phyloP scores from a whole-genome alignment of 2,113 vertebrate genomes.

The Corythornis cristatus region DNA sequence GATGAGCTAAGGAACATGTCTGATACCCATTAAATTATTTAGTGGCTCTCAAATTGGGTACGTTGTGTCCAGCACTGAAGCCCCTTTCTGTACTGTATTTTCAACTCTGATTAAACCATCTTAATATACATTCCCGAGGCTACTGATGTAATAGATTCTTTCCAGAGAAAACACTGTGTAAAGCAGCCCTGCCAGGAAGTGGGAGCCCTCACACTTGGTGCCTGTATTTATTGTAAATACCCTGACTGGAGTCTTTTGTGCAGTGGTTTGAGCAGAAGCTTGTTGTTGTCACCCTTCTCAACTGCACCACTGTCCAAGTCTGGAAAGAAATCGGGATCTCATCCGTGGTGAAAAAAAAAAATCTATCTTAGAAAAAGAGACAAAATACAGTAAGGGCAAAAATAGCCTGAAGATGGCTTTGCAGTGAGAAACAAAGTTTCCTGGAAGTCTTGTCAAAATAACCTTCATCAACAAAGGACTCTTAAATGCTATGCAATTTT shows the following conservation, averaged over 20 bases:
- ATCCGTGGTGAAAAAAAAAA: neutral
- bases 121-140: slow-evolving; percentile 9
- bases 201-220: neutral
- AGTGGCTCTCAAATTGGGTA: neutral
- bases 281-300: slow-evolving; percentile 62
- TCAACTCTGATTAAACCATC: slow-evolving; percentile 46
- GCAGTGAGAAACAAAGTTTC: slow-evolving; percentile 20
- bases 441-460: slow-evolving; percentile 28
- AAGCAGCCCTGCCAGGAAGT: slow-evolving; percentile 15
- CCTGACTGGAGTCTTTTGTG: slow-evolving; percentile 70
- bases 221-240: slow-evolving; percentile 61
- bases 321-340: slow-evolving; percentile 32
- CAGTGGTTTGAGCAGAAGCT: slow-evolving; percentile 19
- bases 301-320: slow-evolving; percentile 48
- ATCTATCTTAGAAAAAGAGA: slow-evolving; percentile 5
- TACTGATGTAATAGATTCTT: slow-evolving; percentile 65
- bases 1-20: neutral
- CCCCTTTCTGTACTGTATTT: slow-evolving; percentile 59
- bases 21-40: neutral
- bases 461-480: slow-evolving; percentile 12
- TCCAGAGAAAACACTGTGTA: slow-evolving; percentile 21
- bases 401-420: slow-evolving; percentile 28
- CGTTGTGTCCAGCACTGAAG: slow-evolving; percentile 47
- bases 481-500: neutral
- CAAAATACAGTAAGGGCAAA: slow-evolving; percentile 9